phyloP scores from a whole-genome alignment of 2,888 invertebrate genomes.

The Platycnemis pennipes region DNA sequence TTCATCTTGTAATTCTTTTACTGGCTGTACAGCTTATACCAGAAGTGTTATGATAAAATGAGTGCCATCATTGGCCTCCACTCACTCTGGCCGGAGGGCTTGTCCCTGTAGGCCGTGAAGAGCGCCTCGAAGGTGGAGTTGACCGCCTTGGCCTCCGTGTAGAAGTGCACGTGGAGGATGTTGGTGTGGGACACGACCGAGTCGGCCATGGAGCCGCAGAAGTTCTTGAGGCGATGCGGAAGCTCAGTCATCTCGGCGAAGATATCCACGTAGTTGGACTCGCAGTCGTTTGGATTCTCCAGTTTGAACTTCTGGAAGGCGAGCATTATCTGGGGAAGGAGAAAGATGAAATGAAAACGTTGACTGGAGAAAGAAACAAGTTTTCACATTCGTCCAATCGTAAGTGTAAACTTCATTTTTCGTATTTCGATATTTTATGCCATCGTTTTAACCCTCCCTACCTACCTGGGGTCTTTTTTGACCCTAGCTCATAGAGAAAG shows the following conservation, averaged over 20 bases:
- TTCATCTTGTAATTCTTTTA: too few relatives aligned
- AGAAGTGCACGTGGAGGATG: slow-evolving; percentile 88
- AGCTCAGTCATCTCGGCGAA: slow-evolving; percentile 85
- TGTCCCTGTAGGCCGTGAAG: slow-evolving; percentile 88
- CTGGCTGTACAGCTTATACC: too few relatives aligned
- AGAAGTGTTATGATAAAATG: too few relatives aligned
- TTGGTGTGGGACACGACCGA: slow-evolving; percentile 85
- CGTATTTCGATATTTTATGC: too few relatives aligned
- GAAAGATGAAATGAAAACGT: slow-evolving; percentile 67
- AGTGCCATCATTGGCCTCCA: slow-evolving; percentile 41
- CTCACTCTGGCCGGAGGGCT: slow-evolving; percentile 80
- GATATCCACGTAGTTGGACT: slow-evolving; percentile 88
- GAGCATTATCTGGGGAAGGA: slow-evolving; percentile 83
- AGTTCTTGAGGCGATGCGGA: slow-evolving; percentile 84
- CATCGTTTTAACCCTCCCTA: too few relatives aligned
- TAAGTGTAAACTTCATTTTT: too few relatives aligned
- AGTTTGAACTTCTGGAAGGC: slow-evolving; percentile 85
- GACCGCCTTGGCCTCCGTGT: slow-evolving; percentile 83
- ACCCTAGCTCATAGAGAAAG: too few relatives aligned
- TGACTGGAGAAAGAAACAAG: too few relatives aligned
- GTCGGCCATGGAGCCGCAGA: slow-evolving; percentile 93
- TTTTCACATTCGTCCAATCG: too few relatives aligned
- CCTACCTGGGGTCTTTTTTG: too few relatives aligned
- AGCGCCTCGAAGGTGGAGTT: slow-evolving; percentile 86
- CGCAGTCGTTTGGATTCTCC: slow-evolving; percentile 88